Percentiles rank a stretch among this genome's conserved stretches.
Conservation (phyloP, 2,888 invertebrate genomes). For the Oxyscelio sp. region DNA sequence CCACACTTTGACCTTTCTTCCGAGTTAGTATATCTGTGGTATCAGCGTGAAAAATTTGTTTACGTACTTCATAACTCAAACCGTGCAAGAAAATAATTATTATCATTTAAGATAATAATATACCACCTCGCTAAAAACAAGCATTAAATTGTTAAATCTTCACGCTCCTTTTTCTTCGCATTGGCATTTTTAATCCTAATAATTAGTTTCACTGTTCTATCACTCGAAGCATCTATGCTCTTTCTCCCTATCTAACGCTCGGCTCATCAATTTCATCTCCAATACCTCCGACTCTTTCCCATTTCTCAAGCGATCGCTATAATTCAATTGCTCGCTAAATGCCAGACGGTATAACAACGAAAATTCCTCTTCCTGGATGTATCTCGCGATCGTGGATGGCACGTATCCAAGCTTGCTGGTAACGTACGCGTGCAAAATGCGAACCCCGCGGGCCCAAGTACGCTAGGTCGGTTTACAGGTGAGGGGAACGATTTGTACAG, state of each 20-base stretch:
- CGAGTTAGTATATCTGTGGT: no score
- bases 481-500: constrained; percentile 70
- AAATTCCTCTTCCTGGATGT: constrained; percentile 49
- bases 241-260: constrained; percentile 51
- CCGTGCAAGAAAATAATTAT: background rate
- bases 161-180: constrained; percentile 27
- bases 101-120: background rate
- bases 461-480: constrained; percentile 62
- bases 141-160: background rate
- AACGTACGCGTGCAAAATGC: constrained; percentile 51
- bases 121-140: background rate
- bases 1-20: no score
- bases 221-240: constrained; percentile 21
- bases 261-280: constrained; percentile 54
- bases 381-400: constrained; percentile 6
- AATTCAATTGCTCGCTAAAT: constrained; percentile 55
- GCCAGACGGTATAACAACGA: constrained; percentile 38
- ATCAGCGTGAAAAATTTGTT: no score
- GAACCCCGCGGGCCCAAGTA: constrained; percentile 39
- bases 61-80: no score
- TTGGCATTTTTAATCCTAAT: constrained; percentile 26
- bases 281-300: constrained; percentile 7
- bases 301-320: constrained; percentile 29
- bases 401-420: constrained; percentile 8
- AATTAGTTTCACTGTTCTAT: constrained; percentile 53